Evolutionary conservation across 2,888 invertebrate genomes (phyloP).

Genomic region (Drosophila paramelanica): DNA sequence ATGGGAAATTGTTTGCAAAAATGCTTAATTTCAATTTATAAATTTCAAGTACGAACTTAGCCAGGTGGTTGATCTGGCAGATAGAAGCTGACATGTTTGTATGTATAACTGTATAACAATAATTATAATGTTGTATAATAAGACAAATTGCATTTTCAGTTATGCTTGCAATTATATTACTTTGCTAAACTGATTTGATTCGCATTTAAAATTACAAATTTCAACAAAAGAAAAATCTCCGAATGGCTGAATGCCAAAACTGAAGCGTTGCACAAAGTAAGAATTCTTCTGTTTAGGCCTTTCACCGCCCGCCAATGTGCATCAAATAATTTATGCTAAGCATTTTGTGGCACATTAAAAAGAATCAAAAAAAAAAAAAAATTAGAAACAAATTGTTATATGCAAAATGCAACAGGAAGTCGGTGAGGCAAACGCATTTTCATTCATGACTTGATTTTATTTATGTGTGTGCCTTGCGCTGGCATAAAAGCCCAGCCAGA

Average conservation of each 20-base stretch:
- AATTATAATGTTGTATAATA: not conserved
- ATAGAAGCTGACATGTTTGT: not conserved
- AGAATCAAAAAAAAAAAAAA: not conserved
- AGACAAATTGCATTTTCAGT: constrained; percentile 42
- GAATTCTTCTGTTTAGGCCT: constrained; percentile 40
- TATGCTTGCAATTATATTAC: constrained; percentile 47
- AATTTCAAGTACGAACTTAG: constrained; percentile 1
- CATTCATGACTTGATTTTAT: constrained; percentile 77
- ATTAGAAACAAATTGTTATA: constrained; percentile 6
- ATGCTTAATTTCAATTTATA: not conserved
- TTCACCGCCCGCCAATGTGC: constrained; percentile 55
- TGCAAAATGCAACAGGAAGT: constrained; percentile 66
- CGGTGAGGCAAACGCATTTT: constrained; percentile 76
- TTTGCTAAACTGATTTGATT: constrained; percentile 21
- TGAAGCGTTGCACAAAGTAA: constrained; percentile 31
- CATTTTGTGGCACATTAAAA: constrained; percentile 40
- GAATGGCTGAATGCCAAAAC: constrained; percentile 34
- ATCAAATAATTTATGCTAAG: constrained; percentile 66
- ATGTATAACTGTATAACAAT: not conserved
- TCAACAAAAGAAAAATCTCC: not conserved
- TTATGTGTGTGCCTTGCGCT: constrained; percentile 51
- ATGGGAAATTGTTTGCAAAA: not conserved
- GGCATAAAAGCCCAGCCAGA: not conserved
- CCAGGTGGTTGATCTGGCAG: constrained; percentile 4
- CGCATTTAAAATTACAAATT: constrained; percentile 6